phyloP scores from a whole-genome alignment of 2,113 vertebrate genomes.

The Caretta caretta region DNA sequence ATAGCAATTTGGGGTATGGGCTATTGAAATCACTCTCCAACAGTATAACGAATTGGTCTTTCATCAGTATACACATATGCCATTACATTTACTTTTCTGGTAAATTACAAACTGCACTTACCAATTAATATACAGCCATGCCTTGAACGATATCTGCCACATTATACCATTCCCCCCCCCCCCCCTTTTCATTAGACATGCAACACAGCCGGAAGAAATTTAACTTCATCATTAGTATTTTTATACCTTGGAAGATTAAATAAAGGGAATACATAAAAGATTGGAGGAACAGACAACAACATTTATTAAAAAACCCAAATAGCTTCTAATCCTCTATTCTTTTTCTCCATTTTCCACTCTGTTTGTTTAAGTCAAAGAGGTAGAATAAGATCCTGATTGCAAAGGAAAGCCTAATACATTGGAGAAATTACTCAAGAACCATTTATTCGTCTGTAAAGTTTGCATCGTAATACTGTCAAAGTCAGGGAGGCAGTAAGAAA shows the following conservation, averaged over 20 bases:
- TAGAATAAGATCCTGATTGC: constrained; percentile 16
- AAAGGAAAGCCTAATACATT: constrained; percentile 1
- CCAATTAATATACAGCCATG: background rate
- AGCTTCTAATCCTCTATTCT: background rate
- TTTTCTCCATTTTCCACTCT: constrained; percentile 32
- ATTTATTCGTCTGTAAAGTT: background rate
- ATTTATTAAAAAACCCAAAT: background rate
- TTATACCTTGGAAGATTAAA: constrained; percentile 23
- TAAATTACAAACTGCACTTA: background rate
- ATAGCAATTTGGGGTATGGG: background rate
- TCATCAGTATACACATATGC: background rate
- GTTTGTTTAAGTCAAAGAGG: constrained; percentile 10
- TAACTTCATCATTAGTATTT: background rate
- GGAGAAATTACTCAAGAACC: background rate
- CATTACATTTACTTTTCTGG: background rate
- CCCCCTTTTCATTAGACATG: background rate
- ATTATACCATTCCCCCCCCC: background rate
- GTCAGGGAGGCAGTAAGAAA: background rate
- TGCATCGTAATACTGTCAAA: background rate
- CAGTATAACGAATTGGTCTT: background rate
- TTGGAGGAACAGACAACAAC: background rate
- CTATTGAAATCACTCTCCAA: background rate
- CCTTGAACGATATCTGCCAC: background rate
- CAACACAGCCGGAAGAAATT: background rate
- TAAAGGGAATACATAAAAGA: background rate